Conservation (phyloP, 2,888 invertebrate genomes). For the Drosophila lacicola region DNA sequence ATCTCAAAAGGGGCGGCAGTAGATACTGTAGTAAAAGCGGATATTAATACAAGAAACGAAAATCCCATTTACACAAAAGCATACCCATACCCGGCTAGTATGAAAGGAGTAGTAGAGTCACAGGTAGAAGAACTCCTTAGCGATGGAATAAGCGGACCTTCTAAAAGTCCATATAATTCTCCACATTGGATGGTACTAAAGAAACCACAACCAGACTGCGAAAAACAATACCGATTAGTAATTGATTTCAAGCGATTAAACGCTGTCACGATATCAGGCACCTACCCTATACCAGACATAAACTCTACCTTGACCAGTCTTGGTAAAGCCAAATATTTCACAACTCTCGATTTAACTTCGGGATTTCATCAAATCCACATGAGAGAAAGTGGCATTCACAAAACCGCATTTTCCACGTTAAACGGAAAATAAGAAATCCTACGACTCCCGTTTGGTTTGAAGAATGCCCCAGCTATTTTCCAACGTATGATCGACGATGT, state of each 20-base stretch:
- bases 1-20: too few relatives aligned
- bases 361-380: background rate
- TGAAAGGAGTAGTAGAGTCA: too few relatives aligned
- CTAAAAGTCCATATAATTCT: background rate
- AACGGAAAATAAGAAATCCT: background rate
- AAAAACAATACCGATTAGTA: background rate
- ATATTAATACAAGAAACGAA: too few relatives aligned
- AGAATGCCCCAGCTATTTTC: background rate
- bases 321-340: background rate
- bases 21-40: too few relatives aligned
- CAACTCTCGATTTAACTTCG: background rate
- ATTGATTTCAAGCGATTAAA: too few relatives aligned
- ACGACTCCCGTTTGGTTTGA: background rate
- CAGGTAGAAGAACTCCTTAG: too few relatives aligned
- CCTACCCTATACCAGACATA: background rate
- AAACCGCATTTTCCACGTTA: background rate
- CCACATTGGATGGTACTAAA: background rate
- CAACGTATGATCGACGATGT: conserved; percentile 1
- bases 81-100: too few relatives aligned
- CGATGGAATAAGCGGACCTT: too few relatives aligned
- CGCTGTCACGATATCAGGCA: background rate
- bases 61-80: too few relatives aligned
- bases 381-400: background rate
- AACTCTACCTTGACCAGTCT: background rate
- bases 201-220: background rate